These are phyloP conservation scores for Halocynthia aurantium DNA, from an alignment of 23 tunicate species.

Conservation along the genomic window DNA sequence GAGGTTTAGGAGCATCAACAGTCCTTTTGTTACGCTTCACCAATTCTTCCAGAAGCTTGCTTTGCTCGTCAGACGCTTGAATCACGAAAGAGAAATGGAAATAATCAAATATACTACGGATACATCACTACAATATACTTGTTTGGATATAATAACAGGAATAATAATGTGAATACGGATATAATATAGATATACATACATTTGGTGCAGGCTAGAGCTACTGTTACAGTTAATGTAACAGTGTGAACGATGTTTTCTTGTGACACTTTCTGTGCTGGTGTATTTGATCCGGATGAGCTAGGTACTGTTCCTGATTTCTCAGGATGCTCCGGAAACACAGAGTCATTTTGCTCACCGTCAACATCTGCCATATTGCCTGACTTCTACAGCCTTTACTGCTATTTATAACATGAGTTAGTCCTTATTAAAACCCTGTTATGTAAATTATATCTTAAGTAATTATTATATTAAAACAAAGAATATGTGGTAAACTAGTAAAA, in stretches of 20 bases:
- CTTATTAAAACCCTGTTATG: too few species aligned
- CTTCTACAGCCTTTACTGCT: too few species aligned
- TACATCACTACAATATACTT: neutral
- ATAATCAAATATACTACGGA: neutral
- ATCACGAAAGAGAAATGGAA: neutral
- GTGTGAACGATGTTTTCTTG: neutral
- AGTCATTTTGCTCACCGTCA: too few species aligned
- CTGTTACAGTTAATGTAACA: slow-evolving; percentile 33
- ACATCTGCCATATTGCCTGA: too few species aligned
- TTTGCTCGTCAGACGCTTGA: slow-evolving; percentile 67
- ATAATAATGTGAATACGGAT: neutral
- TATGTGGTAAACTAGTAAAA: too few species aligned
- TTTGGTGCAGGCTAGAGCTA: slow-evolving; percentile 63
- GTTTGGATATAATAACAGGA: neutral
- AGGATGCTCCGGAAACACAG: too few species aligned
- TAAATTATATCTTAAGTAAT: too few species aligned
- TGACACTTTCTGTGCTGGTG: too few species aligned
- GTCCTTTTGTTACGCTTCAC: slow-evolving; percentile 59
- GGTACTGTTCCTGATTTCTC: too few species aligned
- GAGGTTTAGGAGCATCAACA: slow-evolving; percentile 77
- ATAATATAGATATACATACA: slow-evolving; percentile 31
- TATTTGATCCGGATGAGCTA: too few species aligned
- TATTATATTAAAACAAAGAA: too few species aligned
- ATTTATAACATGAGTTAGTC: too few species aligned
- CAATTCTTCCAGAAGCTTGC: slow-evolving; percentile 66